Evolutionary conservation across 2,888 invertebrate genomes (phyloP).

Genomic region (Leucoma salicis): DNA sequence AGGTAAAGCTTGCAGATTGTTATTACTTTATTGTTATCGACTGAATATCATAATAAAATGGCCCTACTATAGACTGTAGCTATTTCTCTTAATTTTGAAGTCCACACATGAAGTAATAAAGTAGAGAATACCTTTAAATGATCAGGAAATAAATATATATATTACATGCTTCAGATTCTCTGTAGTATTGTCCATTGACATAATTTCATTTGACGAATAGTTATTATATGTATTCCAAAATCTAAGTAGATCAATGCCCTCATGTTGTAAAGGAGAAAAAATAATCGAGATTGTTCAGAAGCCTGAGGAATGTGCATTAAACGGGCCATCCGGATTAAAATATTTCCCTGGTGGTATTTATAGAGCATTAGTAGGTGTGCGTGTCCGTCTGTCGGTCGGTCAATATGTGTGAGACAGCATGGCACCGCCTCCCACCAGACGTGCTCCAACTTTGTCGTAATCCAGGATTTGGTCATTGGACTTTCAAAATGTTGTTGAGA

Average conservation of each 20-base stretch:
- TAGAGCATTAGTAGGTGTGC: constrained; percentile 76
- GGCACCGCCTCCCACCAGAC: constrained; percentile 75
- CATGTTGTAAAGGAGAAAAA: constrained; percentile 50
- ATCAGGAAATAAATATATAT: too few relatives aligned
- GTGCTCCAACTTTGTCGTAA: constrained; percentile 62
- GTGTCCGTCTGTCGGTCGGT: constrained; percentile 68
- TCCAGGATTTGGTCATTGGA: constrained; percentile 65
- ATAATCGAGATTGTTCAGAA: constrained; percentile 56
- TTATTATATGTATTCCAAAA: too few relatives aligned
- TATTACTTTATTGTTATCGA: too few relatives aligned
- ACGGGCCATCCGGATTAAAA: constrained; percentile 79
- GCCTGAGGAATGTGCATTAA: constrained; percentile 74
- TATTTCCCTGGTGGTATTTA: constrained; percentile 77
- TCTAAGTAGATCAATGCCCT: constrained; percentile 59
- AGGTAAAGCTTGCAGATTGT: too few relatives aligned
- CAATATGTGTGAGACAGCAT: constrained; percentile 77
- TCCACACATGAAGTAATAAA: too few relatives aligned
- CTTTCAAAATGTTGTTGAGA: constrained; percentile 43
- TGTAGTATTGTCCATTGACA: too few relatives aligned
- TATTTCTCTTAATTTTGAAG: too few relatives aligned
- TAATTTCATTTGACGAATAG: too few relatives aligned
- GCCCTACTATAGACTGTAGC: too few relatives aligned
- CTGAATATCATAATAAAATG: too few relatives aligned
- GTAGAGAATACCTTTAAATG: too few relatives aligned
- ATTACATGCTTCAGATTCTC: too few relatives aligned